Evolutionary conservation across 2,113 vertebrate genomes (phyloP), one percentile per base, ranked within the genome.

Genomic region (Thalassoma bifasciatum): DNA sequence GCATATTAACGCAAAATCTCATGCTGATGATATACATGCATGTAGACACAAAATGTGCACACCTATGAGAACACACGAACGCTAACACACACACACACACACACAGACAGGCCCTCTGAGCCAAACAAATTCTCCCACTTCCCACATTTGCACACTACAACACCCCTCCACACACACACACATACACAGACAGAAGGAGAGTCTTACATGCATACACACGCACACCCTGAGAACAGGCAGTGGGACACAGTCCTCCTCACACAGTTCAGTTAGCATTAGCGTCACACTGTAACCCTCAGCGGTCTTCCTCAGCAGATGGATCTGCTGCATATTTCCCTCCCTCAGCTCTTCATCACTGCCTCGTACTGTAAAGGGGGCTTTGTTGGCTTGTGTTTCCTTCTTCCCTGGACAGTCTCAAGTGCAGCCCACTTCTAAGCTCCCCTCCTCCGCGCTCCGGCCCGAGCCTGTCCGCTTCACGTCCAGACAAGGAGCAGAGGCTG

Each of bases 391-490:
- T 67, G 49, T 68, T 79, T 56, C 53, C 51, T 24, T 53, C 30
- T 67, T 66, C 70, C 46, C 84, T 87, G 84, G 83, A 86, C 81
- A 87, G 77, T 65, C 56, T 90, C 83, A 87, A 58, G 46, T 30
- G 22, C 56, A 65, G 22, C 51, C 50, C 4, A 21, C 24, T 9
- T 40, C n/a, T 44, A 2, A 0, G 4, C 37, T 51, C 14, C 0
- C 79, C 23, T n/a, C 49, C 47, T 22, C 47, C n/a, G 16, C 30
- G 5, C 5, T 50, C 42, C 17, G 23, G 19, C 24, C 11, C 19
- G 9, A 38, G 47, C 63, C 62, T 42, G 74, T 54, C 50, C 9
- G 10, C 66, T 52, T 1, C 7, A 47, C 64, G n/a, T 75, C 66
- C 86, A 88, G 86, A 88, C 76, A 37, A 0, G 49, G 81, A 66